Evolutionary conservation across 2,888 invertebrate species (phyloP), one percentile per base, ranked within the genome.

Genomic region (Morpho deidamia): DNA sequence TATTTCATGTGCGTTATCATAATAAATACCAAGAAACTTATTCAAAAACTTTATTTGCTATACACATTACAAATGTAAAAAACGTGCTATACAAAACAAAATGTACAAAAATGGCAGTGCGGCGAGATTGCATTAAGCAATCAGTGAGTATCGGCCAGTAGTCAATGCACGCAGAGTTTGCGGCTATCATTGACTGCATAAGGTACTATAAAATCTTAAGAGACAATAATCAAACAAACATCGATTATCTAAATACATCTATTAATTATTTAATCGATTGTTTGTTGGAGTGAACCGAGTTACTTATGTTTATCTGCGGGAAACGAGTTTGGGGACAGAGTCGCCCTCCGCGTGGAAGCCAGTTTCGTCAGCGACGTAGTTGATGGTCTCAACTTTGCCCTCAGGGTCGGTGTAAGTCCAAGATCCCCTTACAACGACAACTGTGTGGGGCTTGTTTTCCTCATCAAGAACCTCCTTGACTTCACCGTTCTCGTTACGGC

Each of bases 311-410:
- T 72, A 75, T 68, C 62, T 68, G 51, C 68, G 61, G 59, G 61
- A 5, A 5, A 38, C 43, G 1, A 34, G n/a, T 44, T 91, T 91
- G 45, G 94, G 93, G 68, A 93, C 73, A 74, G 92, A 91, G 0
- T 85, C 84, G 42, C 93, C 92, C 43, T 91, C 88, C 1, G 93
- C 90, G 61, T 90, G 91, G 90, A 81, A 94, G 57, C 93, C 94
- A 62, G 74, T 91, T 76, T 93, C 93, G 64, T 93, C 93, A 46
- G 93, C 93, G 56, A 68, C 72, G 80, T 92, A 93, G 45, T 69
- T 85, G 61, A 92, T 58, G 32, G 71, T 70, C 62, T 91, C 88
- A 7, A 78, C 73, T 8, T 86, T 84, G 59, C 93, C 93, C 1
- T 93, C 91, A 0, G 81, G 72, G 54, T 90, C 81, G 2, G 81